Evolutionary conservation across 1,140 invertebrate genomes (phyloP).

Genomic region (Drosophila virilis): DNA sequence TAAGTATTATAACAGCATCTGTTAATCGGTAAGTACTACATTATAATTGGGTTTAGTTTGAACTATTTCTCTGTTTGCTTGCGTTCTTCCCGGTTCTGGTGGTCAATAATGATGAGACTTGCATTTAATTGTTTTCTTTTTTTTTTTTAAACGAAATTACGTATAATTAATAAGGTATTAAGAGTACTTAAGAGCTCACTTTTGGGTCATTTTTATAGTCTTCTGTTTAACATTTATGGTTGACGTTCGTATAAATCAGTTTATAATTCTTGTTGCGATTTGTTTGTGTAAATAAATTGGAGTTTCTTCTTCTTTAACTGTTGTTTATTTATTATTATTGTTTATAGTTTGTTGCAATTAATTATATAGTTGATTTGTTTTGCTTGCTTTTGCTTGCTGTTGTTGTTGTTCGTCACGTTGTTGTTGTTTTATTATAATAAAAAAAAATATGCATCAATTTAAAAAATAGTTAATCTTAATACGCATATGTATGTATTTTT

Average conservation of each 20-base stretch:
- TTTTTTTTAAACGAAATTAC: slow-evolving; percentile 12
- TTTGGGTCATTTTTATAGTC: slow-evolving; percentile 18
- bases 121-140: slow-evolving; percentile 7
- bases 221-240: slow-evolving; percentile 3
- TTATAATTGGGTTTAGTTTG: slow-evolving; percentile 36
- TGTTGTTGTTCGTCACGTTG: slow-evolving; percentile 18
- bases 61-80: slow-evolving; percentile 40
- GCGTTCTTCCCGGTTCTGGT: neutral
- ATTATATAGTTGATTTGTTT: slow-evolving; percentile 32
- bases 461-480: slow-evolving; percentile 36
- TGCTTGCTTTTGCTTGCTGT: slow-evolving; percentile 6
- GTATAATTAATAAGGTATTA: slow-evolving; percentile 22
- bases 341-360: slow-evolving; percentile 28
- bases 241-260: slow-evolving; percentile 1
- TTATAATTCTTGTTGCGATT: slow-evolving; percentile 26
- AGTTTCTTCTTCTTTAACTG: slow-evolving; percentile 24
- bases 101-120: slow-evolving; percentile 5
- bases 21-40: slow-evolving; percentile 10
- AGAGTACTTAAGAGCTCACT: slow-evolving; percentile 18
- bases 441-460: slow-evolving; percentile 49
- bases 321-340: slow-evolving; percentile 27
- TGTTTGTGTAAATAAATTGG: slow-evolving; percentile 59
- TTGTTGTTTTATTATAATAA: slow-evolving; percentile 38
- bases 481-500: slow-evolving; percentile 30
- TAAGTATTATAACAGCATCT: slow-evolving; percentile 27